Base-by-base conservation (phyloP, 2,797 vertebrate species). In the Carcharodon carcharias region DNA sequence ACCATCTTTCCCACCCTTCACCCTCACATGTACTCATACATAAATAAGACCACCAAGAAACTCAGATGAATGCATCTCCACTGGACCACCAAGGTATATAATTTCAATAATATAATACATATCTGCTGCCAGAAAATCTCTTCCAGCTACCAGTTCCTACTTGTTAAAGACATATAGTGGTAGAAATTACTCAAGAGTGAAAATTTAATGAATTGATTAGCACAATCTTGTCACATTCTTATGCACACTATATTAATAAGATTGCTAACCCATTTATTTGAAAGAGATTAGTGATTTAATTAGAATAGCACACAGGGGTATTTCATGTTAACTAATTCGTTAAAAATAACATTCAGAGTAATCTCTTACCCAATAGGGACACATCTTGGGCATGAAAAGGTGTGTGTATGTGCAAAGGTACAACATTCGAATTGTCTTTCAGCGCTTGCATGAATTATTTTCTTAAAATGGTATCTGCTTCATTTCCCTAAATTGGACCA, bases 1-100 rank as follows among this genome's bases (percentile, higher is more conserved):
- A 50, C 50, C 45, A 23, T 85, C 7, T 50, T 45, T 26, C 45
- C 40, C 82, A 8, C 40, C 45, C 40, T 26, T 21, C 82, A 82
- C 82, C 40, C 80, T 40, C 45, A 45, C 21, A 85, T 26, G 82
- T 85, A 21, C 82, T 85, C 40, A 85, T 18, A 85, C 40, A 85
- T 21, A 50, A 85, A 85, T 85, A 50, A 85, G 82, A 85, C 82
- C 82, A 85, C 82, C 82, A 85, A 85, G 82, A 50, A 85, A 85
- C 82, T 50, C 82, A 26, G 45, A 50, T 85, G 21, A 85, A 85
- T 23, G 21, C 2, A 50, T 40, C 4, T 85, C 82, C 40, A 85
- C 18, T 85, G 45, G 82, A 85, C 82, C 82, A 26, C 80, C 82
- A 50, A 6, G 45, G 82, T 45, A 85, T 85, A 85, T 50, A 6